Evolutionary conservation across 2,797 vertebrate genomes (phyloP).

Genomic region (Rhinella marina): DNA sequence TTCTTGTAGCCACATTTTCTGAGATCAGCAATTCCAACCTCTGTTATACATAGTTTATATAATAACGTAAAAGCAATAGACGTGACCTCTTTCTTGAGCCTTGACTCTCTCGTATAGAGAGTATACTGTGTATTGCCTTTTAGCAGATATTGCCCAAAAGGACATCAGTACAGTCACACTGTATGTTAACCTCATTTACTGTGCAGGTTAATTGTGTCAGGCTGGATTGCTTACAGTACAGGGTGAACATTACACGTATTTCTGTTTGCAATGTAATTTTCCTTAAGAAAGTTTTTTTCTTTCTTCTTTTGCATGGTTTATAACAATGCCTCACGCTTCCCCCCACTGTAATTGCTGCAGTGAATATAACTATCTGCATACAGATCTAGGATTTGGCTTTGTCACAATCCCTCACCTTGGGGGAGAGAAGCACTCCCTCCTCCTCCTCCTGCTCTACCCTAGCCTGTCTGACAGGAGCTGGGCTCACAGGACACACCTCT

Average conservation of each 20-base stretch:
- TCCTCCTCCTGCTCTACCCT: slow-evolving; percentile 49
- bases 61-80: too few species aligned
- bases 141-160: background rate
- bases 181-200: background rate
- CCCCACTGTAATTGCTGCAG: slow-evolving; percentile 55
- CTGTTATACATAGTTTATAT: too few species aligned
- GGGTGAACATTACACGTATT: background rate
- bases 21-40: too few species aligned
- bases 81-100: too few species aligned
- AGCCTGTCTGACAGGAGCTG: slow-evolving; percentile 62
- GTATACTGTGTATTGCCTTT: background rate
- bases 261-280: background rate
- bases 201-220: background rate
- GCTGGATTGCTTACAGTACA: background rate
- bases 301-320: background rate
- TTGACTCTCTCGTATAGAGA: too few species aligned
- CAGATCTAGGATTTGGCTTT: slow-evolving; percentile 60
- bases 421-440: slow-evolving; percentile 41
- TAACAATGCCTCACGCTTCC: slow-evolving; percentile 50
- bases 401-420: slow-evolving; percentile 63
- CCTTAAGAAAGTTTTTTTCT: slow-evolving; percentile 19
- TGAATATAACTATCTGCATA: slow-evolving; percentile 56
- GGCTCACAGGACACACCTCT: slow-evolving; percentile 54
- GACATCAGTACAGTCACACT: background rate
- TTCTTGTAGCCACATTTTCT: too few species aligned